Evolutionary conservation across 2,113 vertebrate species (phyloP), one percentile per base, ranked within the genome.

Genomic region (Mionectes macconnelli): DNA sequence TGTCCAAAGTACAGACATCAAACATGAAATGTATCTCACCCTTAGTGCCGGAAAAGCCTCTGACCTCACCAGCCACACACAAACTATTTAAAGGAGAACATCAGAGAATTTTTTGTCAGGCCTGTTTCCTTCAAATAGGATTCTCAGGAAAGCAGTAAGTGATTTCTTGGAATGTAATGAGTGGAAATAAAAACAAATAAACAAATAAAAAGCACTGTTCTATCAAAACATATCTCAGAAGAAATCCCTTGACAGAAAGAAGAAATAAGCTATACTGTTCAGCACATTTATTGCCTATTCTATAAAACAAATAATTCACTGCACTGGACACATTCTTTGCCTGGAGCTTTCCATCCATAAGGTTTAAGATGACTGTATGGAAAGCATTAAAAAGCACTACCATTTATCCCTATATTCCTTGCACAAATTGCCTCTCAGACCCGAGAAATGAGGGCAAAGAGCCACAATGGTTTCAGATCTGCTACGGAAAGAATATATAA

Each of bases 311-410:
- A 69, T 84, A 60, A 63, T 75, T 95, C 73, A 90, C 76, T 72
- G 42, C 56, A 72, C 19, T 72, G 85, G 81, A 92, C 78, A 81
- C 5, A 87, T 72, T 89, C n/a, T 62, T 77, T 89, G 68, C 88
- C 88, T 87, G 79, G 31, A 92, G 79, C 79, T 75, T 94, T 63
- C 83, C 27, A 92, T 87, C 40, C 57, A 69, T 78, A 72, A 89
- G 2, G 16, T 55, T 95, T 91, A 73, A 80, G 79, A 70, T 47
- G 75, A 84, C 47, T 78, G 6, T 8, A 83, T 67, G 79, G 88
- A 93, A 88, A 77, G 19, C 45, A 84, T 49, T 67, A 59, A 78
- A 88, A 90, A 84, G 20, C 68, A 72, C 28, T 90, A 37, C 52
- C 27, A 79, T 94, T 91, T 91, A 87, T 87, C 45, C 35, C 35